Base-by-base conservation (phyloP, 2,888 invertebrate species). In the Apantesis nais region DNA sequence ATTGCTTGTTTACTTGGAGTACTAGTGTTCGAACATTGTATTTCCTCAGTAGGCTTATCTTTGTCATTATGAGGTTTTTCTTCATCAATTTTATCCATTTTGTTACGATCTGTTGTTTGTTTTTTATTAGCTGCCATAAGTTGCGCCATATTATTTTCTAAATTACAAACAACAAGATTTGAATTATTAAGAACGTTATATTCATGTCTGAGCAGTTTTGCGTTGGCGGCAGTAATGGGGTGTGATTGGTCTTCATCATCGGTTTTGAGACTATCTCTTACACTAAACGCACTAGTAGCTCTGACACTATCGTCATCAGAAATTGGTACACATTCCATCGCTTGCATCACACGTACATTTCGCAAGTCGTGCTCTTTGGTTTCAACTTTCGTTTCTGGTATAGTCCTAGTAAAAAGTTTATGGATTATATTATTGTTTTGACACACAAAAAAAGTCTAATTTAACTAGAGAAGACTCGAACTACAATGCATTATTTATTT, bases 251-350 rank as follows among this genome's bases (percentile, higher is more conserved):
- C 95, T 80, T 95, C 95, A 58, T 95, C 95, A 48, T 95, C 95
- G 31, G 95, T 95, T 80, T 94, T 94, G 1, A 95, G 90, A 71
- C 95, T 95, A 74, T 95, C 95, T 74, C 95, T 83, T 0, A 94
- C 92, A 77, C 95, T 95, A 75, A 95, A 93, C 0, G 95, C 95
- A 77, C 95, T 95, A 0, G 93, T 94, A 0, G 95, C 95, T 77
- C 95, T 80, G 0, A 95, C 92, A 72, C 95, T 95, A 76, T 95
- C 95, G 72, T 95, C 95, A 70, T 95, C 95, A 0, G 95, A 95
- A 79, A 95, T 91, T 0, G 93, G 94, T 0, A 94, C 87, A 80
- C 94, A 95, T 74, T 95, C 95, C 83, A 91, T 86, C 0, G 90
- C 92, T 78, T 92, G 93, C 87, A 90, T 88, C 3, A 90, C 92